These are phyloP conservation scores for Synanceia verrucosa DNA, from an alignment of 2,797 vertebrate genomes.

Conservation along the genomic window DNA sequence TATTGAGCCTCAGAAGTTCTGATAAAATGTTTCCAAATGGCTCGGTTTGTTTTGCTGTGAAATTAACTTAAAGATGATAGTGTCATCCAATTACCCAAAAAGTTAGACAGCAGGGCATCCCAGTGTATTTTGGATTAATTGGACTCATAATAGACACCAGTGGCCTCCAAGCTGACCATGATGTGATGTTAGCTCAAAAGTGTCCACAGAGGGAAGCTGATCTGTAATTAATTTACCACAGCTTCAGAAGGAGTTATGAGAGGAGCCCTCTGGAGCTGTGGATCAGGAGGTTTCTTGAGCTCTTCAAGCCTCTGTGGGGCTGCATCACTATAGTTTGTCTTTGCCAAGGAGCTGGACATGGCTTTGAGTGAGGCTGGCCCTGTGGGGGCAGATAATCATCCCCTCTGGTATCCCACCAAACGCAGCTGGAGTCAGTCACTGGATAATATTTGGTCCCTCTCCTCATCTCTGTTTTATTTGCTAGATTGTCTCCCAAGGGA, in stretches of 20 bases:
- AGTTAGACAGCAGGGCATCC: constrained; percentile 42
- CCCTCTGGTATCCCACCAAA: constrained; percentile 49
- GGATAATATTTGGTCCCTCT: constrained; percentile 42
- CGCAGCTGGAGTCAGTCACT: constrained; percentile 45
- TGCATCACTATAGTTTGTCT: constrained; percentile 47
- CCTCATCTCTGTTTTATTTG: constrained; percentile 12
- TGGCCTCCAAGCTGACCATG: constrained; percentile 49
- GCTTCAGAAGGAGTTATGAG: constrained; percentile 45
- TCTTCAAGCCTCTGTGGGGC: constrained; percentile 42
- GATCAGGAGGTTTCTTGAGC: constrained; percentile 38
- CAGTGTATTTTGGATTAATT: constrained; percentile 50
- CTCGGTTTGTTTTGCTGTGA: constrained; percentile 71
- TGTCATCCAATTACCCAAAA: constrained; percentile 70
- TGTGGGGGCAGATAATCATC: constrained; percentile 60
- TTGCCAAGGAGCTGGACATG: constrained; percentile 52
- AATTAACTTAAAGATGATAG: constrained; percentile 66
- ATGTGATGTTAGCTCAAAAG: constrained; percentile 36
- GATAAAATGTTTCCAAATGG: constrained; percentile 71
- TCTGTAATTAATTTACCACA: constrained; percentile 52
- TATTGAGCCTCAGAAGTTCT: constrained; percentile 52
- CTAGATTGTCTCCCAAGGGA: constrained; percentile 21
- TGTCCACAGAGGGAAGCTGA: constrained; percentile 25
- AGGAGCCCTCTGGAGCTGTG: constrained; percentile 45
- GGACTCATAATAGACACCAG: constrained; percentile 47
- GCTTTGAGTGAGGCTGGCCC: constrained; percentile 38